Evolutionary conservation across 2,113 vertebrate species (phyloP).

Genomic region (Channa maculata): DNA sequence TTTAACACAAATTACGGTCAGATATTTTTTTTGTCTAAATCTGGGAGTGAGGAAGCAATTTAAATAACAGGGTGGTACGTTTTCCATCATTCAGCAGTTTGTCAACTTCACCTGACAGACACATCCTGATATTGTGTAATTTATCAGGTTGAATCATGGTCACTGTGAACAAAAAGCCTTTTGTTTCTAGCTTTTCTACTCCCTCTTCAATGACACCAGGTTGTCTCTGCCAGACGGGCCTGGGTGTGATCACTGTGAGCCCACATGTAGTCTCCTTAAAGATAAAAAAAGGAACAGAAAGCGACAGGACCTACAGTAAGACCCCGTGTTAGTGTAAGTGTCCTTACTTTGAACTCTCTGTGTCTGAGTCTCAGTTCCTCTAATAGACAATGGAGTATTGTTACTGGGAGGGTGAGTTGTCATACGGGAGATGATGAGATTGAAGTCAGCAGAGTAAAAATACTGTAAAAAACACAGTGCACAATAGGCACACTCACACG

Average conservation of each 20-base stretch:
- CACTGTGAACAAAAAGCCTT: slow-evolving; percentile 34
- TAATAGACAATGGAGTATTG: slow-evolving; percentile 76
- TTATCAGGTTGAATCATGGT: slow-evolving; percentile 15
- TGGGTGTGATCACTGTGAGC: slow-evolving; percentile 17
- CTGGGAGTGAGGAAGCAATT: slow-evolving; percentile 15
- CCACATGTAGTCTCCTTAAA: slow-evolving; percentile 9
- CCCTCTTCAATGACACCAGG: slow-evolving; percentile 1
- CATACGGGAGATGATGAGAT: slow-evolving; percentile 70
- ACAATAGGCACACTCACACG: slow-evolving; percentile 36
- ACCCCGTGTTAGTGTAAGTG: slow-evolving; percentile 32
- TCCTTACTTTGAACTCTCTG: slow-evolving; percentile 66
- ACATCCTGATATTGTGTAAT: slow-evolving; percentile 48
- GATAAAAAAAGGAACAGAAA: slow-evolving; percentile 27
- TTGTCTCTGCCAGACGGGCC: slow-evolving; percentile 27
- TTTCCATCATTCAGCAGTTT: slow-evolving; percentile 10
- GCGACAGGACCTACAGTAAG: slow-evolving; percentile 30
- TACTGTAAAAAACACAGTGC: slow-evolving; percentile 7
- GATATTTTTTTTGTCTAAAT: background rate
- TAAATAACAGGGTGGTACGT: slow-evolving; percentile 4
- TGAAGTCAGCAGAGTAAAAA: slow-evolving; percentile 53
- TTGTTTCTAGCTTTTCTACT: slow-evolving; percentile 38
- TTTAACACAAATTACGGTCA: background rate
- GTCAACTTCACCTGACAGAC: slow-evolving; percentile 33
- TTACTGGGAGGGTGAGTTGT: slow-evolving; percentile 54
- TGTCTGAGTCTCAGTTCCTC: slow-evolving; percentile 57